Evolutionary conservation across 2,797 vertebrate genomes (phyloP), one percentile per base, ranked within the genome.

Genomic region (Artibeus jamaicensis): DNA sequence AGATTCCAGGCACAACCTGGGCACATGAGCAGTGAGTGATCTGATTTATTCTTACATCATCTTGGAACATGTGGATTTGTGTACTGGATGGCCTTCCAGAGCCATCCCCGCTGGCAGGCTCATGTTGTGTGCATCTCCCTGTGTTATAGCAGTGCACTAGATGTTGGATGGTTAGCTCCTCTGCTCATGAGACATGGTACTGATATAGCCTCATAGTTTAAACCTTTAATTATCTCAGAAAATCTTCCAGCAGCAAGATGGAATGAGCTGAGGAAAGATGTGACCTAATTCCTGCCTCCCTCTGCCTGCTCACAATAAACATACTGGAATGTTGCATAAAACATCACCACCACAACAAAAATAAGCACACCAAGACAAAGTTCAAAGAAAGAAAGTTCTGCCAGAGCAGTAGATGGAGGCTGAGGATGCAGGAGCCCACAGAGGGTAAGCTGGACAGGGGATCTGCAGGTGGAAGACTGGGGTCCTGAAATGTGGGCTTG

Each of bases 111-210:
- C 2, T 1, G 39, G 32, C 15, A 50, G 67, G 44, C 65, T 62
- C 5, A 24, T 0, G 34, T 14, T 12, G 11, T 2, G 22, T 3
- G 12, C 19, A 0, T 34, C 88, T 44, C 22, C 0, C 0, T 12
- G 12, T 11, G 32, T 48, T 8, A 2, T 3, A 24, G 57, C 22
- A 5, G 2, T 18, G 6, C 44, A 3, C 7, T 22, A 15, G 50
- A 1, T 32, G 16, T 1, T 46, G 19, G 48, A 9, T 4, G 39
- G 39, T 42, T 34, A 4, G 5, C 55, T 55, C 50, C 50, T 77
- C 39, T 2, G 0, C 14, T 39, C 21, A 4, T 2, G 57, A 77
- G 88, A 26, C 16, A 29, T 3, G 15, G 9, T 4, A 44, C 74
- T 29, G 11, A 16, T n/a, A 39, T 0, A 55, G 55, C 11, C 21